Base-by-base conservation (phyloP, 2,888 invertebrate genomes). In the Drosophila subsilvestris region DNA sequence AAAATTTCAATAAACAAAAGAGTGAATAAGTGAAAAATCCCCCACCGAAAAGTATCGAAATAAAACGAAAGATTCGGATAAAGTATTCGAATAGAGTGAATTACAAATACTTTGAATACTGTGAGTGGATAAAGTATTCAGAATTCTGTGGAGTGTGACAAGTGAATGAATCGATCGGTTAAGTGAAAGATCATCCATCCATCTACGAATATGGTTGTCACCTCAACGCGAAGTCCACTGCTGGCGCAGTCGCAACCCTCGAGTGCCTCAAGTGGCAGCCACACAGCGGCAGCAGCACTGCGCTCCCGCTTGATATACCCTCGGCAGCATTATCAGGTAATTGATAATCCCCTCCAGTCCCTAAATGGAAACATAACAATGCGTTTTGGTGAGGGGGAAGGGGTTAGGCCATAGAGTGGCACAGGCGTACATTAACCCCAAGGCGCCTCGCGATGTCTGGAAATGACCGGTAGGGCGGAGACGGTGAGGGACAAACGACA, bases 271-370 rank as follows among this genome's bases (percentile, higher is more conserved):
- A 76, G 77, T 70, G 80, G 89, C 71, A 80, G 81, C 77, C 79
- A 82, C 48, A 77, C 80, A 22, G 68, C 77, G 27, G 68, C 77
- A 58, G 77, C 76, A n/a, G 75, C 70, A 14, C 63, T 90, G 73
- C 87, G 91, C 66, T 91, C 91, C 54, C 89, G 91, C 63, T 71
- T 91, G 66, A 85, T 91, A 78, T 91, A 89, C 78, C 91, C 91
- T 66, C 88, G 91, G 61, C 90, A 82, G 74, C 90, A 90, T 75
- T 90, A 90, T 86, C 89, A 90, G 80, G 78, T 88, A 84, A 37
- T 37, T 37, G 37, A 37, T 37, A 37, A 37, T 37, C 37, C 37
- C 37, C 37, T 37, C 54, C 29, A 3, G n/a, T 17, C 29, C n/a
- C 22, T 20, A 25, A 54, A 44, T 37, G 25, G n/a, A 20, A 37